Evolutionary conservation across 2,888 invertebrate species (phyloP), one percentile per base, ranked within the genome.

Genomic region (Ectemnius continuus): DNA sequence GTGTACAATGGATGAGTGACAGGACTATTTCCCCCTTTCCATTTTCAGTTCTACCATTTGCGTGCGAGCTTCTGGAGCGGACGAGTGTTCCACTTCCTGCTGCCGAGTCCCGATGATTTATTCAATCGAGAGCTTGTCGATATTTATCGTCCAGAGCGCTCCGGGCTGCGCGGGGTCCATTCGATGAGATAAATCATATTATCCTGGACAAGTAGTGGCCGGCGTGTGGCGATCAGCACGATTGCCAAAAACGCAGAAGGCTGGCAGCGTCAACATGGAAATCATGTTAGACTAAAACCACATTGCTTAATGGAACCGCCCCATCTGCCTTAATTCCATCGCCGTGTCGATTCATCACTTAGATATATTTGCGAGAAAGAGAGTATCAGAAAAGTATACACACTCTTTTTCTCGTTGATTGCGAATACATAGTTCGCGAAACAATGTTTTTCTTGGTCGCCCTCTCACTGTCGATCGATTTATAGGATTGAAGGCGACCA

Each of bases 171-270:
- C 71, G 64, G 71, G 80, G 78, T 75, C 73, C 83, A 76, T 80
- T 83, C 83, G 78, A 75, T 59, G 73, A 77, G 73, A 81, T 83
- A 81, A 83, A 83, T 83, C 83, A 81, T 81, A 83, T 83, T 81
- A 83, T 83, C 83, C 80, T 76, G 83, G 83, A 83, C 83, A 83
- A 83, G 83, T 83, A 80, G 81, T 70, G 83, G 78, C 77, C 80
- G 77, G 73, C 75, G 70, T 73, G 78, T 69, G 79, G 77, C 75
- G 76, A 81, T 82, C 79, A 74, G 79, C 75, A 60, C 67, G 67
- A 68, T 73, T 75, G 81, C 81, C 81, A 82, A 79, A 82, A 82
- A 73, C 59, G 61, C 63, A 79, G 83, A 82, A 73, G 59, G 61
- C 66, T 61, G 74, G 58, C 45, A 61, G 70, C 70, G 67, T 65